Conservation (phyloP, 1,140 invertebrate genomes). For the Drosophila busckii region DNA sequence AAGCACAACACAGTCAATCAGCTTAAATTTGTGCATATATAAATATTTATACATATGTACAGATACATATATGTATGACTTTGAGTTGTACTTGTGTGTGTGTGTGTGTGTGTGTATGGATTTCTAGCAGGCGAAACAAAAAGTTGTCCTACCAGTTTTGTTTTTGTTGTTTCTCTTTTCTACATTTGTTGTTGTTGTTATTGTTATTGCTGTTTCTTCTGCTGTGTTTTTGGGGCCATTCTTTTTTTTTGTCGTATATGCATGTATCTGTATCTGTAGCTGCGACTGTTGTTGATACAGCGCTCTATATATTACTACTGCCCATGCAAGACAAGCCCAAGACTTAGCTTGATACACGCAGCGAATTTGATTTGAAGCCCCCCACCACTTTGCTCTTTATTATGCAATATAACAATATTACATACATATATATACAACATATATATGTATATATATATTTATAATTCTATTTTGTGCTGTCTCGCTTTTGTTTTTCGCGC, state of each 20-base stretch:
- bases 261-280: constrained; percentile 3
- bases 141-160: constrained; percentile 62
- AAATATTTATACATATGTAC: background rate
- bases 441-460: too few species aligned
- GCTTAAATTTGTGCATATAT: constrained; percentile 8
- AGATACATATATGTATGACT: constrained; percentile 8
- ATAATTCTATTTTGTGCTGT: background rate
- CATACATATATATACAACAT: too few species aligned
- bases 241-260: constrained; percentile 29
- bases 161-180: constrained; percentile 13
- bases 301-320: constrained; percentile 8
- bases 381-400: too few species aligned
- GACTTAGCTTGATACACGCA: constrained; percentile 33
- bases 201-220: constrained; percentile 36
- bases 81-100: constrained; percentile 35
- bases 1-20: constrained; percentile 17
- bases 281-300: constrained; percentile 2
- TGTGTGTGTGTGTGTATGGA: too few species aligned
- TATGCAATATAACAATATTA: too few species aligned
- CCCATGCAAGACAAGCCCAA: too few species aligned
- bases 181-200: constrained; percentile 1
- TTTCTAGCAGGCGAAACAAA: constrained; percentile 58
- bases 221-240: constrained; percentile 44
- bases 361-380: constrained; percentile 31
- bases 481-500: background rate